Evolutionary conservation across 2,113 vertebrate species (phyloP).

Genomic region (Engystomops pustulosus): DNA sequence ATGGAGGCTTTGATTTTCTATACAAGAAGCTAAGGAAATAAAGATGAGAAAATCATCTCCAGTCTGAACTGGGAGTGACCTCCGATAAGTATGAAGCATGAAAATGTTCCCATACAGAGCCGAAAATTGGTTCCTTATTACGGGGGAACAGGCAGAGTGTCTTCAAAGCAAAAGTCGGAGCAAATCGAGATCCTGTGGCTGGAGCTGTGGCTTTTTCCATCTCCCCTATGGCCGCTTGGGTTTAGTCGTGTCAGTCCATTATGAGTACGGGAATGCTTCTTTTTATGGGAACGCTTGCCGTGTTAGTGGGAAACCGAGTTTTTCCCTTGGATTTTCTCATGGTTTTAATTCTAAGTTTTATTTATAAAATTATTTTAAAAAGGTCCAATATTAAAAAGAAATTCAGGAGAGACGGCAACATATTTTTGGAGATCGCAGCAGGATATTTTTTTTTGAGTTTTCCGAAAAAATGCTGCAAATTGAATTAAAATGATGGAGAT

Average conservation of each 20-base stretch:
- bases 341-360: constrained; percentile 58
- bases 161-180: constrained; percentile 62
- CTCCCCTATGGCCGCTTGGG: not conserved
- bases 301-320: constrained; percentile 63
- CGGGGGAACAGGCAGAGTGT: constrained; percentile 5
- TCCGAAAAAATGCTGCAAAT: constrained; percentile 8
- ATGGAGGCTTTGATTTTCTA: rapidly evolving
- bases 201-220: constrained; percentile 62
- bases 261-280: constrained; percentile 62
- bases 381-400: not conserved
- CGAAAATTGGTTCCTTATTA: constrained; percentile 67
- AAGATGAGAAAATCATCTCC: constrained; percentile 13
- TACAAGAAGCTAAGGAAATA: not conserved
- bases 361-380: constrained; percentile 64
- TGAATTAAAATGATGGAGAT: not conserved
- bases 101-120: constrained; percentile 65
- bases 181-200: constrained; percentile 62
- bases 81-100: constrained; percentile 62
- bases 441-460: constrained; percentile 14
- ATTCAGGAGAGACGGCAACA: not conserved
- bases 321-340: constrained; percentile 66
- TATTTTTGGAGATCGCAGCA: constrained; percentile 23
- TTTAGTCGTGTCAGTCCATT: constrained; percentile 54
- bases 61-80: constrained; percentile 65
- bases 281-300: constrained; percentile 69